Percentiles rank a stretch among this genome's conserved stretches.
These are phyloP conservation scores for Dipodomys stephensi DNA, from an alignment of 2,113 vertebrate species.

Conservation along the genomic window DNA sequence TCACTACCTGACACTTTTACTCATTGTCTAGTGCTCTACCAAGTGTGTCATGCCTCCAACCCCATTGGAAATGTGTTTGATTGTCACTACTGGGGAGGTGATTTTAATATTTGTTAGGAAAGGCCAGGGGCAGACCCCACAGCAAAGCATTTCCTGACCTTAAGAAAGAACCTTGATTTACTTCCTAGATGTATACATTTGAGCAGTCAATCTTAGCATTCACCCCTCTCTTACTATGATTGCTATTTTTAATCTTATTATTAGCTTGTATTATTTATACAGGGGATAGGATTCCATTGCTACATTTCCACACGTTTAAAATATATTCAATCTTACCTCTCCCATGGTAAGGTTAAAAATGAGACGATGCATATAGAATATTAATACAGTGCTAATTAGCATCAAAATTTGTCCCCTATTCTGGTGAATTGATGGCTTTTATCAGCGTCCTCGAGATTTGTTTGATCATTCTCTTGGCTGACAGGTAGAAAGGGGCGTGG, in stretches of 20 bases:
- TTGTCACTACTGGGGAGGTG: not conserved
- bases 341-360: constrained; percentile 11
- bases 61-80: constrained; percentile 18
- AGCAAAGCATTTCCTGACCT: not conserved
- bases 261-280: too few species aligned
- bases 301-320: not conserved
- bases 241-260: too few species aligned
- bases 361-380: not conserved
- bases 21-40: too few species aligned
- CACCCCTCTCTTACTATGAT: too few species aligned
- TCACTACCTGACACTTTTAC: too few species aligned
- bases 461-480: not conserved
- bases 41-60: too few species aligned
- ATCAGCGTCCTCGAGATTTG: constrained; percentile 8
- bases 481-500: not conserved
- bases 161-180: not conserved
- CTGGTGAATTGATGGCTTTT: not conserved
- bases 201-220: not conserved
- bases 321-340: not conserved
- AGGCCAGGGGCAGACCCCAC: not conserved
- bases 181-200: not conserved
- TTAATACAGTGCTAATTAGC: not conserved
- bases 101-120: constrained; percentile 13
- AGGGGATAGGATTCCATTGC: too few species aligned
- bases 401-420: not conserved